Evolutionary conservation across 2,797 vertebrate genomes (phyloP), one percentile per base, ranked within the genome.

Genomic region (Gallirallus australis): DNA sequence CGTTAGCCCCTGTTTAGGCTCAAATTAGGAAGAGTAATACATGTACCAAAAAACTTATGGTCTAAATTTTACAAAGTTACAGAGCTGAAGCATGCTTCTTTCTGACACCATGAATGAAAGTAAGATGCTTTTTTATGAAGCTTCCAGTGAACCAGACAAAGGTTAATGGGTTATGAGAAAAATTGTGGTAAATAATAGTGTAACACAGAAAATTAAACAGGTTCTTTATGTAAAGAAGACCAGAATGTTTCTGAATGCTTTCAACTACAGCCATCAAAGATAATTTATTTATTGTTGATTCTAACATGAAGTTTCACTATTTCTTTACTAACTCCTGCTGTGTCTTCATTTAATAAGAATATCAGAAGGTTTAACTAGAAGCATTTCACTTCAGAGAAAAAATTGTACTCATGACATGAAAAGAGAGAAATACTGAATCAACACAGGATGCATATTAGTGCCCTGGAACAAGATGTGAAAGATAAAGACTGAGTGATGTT

Each of bases 381-480:
- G 14, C 70, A 76, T 78, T 80, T 93, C 39, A 57, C 77, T 84
- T 60, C 71, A 79, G 47, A 75, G 69, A 78, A 96, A 92, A 53
- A 85, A 70, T 19, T 10, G 64, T 40, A 94, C 61, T 72, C 33
- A 5, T 86, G 60, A n/a, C 25, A 69, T 18, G 70, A 94, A 53
- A 96, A 93, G 31, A 82, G 93, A 27, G 79, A 93, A 40, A 27
- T 66, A 31, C 35, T 82, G 56, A 96, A 95, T 56, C 48, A 90
- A 37, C 57, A 76, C 12, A 82, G 39, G 33, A 70, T 78, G 33
- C 20, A 45, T 56, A 72, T 82, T 70, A 91, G 85, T 77, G 75
- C 57, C 47, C n/a, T 90, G 63, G 73, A 95, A 87, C 28, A 93
- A 73, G 84, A 96, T 90, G 48, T 92, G 24, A 96, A 94, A 65